phyloP scores from a whole-genome alignment of 2,888 invertebrate species.

The Acronicta leporina region DNA sequence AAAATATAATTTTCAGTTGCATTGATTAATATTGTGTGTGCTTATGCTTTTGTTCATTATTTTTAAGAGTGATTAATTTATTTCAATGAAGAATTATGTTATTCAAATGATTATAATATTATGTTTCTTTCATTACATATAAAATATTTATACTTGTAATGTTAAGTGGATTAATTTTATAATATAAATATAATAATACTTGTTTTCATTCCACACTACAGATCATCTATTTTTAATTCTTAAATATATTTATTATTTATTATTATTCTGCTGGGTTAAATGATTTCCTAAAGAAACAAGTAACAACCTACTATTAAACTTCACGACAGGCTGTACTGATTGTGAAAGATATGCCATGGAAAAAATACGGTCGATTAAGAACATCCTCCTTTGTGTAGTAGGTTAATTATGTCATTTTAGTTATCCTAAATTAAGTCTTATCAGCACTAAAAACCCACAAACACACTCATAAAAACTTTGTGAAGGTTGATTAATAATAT shows the following conservation, averaged over 20 bases:
- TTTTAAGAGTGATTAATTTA: conserved; percentile 40
- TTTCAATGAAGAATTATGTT: conserved; percentile 14
- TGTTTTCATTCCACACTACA: conserved; percentile 58
- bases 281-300: conserved; percentile 11
- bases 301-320: not conserved
- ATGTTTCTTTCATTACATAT: conserved; percentile 26
- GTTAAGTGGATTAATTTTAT: conserved; percentile 10
- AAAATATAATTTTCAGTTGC: not conserved
- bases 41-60: conserved; percentile 32
- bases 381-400: no score
- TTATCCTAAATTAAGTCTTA: no score
- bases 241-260: conserved; percentile 16
- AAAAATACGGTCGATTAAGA: no score
- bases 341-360: no score
- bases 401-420: no score
- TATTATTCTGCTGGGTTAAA: conserved; percentile 13
- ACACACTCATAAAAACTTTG: no score
- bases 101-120: conserved; percentile 14
- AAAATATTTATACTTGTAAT: conserved; percentile 11
- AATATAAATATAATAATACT: conserved; percentile 21
- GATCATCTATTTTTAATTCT: conserved; percentile 38
- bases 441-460: no score
- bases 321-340: not conserved
- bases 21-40: conserved; percentile 12
- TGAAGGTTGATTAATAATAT: no score